Conservation (phyloP, 2,888 invertebrate genomes). For the Drosophila parthenogenetica region DNA sequence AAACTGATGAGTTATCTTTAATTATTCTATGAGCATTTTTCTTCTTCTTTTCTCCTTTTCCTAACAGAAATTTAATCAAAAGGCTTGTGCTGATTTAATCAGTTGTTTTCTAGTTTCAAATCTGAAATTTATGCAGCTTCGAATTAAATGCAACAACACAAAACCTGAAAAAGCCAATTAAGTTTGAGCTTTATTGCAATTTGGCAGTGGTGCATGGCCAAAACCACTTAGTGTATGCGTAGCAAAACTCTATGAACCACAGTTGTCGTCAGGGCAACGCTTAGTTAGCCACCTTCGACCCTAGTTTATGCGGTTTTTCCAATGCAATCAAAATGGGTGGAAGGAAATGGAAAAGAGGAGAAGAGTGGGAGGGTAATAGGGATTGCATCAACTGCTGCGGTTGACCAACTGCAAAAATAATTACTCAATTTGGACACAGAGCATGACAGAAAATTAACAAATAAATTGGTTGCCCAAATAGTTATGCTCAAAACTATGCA, state of each 20-base stretch:
- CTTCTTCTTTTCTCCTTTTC: background rate
- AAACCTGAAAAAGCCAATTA: conserved; percentile 32
- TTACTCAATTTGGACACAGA: conserved; percentile 63
- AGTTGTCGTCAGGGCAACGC: conserved; percentile 52
- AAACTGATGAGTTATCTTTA: no score
- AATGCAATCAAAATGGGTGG: background rate
- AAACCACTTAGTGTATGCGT: conserved; percentile 35
- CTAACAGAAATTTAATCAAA: background rate
- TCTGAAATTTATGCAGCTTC: conserved; percentile 15
- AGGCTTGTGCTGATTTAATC: background rate
- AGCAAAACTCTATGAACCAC: conserved; percentile 24
- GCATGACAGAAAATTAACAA: conserved; percentile 53
- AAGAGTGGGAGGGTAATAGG: background rate
- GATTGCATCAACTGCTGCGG: background rate
- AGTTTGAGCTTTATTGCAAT: conserved; percentile 24
- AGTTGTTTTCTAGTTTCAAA: background rate
- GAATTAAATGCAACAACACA: conserved; percentile 5
- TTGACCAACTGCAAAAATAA: conserved; percentile 55
- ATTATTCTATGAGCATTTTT: no score
- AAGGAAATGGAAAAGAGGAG: no score
- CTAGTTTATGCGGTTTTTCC: conserved; percentile 28
- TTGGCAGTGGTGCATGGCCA: conserved; percentile 24
- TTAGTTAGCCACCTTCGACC: conserved; percentile 25
- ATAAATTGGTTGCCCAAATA: conserved; percentile 40
- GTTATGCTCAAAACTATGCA: conserved; percentile 8